These are phyloP conservation scores for Polylopha cassiicola DNA, from an alignment of 2,888 invertebrate species.

Conservation along the genomic window DNA sequence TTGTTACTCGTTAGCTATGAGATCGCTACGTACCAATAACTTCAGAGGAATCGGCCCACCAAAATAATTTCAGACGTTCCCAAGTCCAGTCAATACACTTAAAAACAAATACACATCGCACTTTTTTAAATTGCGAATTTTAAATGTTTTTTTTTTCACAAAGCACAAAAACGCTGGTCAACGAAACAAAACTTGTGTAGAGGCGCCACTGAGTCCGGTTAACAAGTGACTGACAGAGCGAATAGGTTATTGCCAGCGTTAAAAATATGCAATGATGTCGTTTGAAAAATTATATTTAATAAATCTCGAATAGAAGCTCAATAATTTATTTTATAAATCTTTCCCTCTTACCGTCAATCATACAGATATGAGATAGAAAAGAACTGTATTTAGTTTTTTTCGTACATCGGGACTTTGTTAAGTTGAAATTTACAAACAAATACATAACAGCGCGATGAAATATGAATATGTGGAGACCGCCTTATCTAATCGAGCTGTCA, in stretches of 20 bases:
- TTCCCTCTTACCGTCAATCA: no score
- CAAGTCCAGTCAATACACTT: slow-evolving; percentile 8
- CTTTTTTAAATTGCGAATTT: slow-evolving; percentile 14
- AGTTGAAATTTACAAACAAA: no score
- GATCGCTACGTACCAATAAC: slow-evolving; percentile 24
- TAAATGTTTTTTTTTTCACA: slow-evolving; percentile 17
- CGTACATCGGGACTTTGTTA: no score
- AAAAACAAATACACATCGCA: slow-evolving; percentile 20
- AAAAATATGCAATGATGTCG: not conserved
- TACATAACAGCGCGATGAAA: no score
- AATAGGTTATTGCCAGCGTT: slow-evolving; percentile 6
- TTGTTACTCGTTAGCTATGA: slow-evolving; percentile 36
- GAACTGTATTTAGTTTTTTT: no score
- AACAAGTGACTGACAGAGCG: slow-evolving; percentile 5
- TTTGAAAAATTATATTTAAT: no score
- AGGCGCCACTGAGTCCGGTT: slow-evolving; percentile 21
- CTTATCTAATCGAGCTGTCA: no score
- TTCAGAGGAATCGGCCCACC: slow-evolving; percentile 1
- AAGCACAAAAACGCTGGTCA: slow-evolving; percentile 16
- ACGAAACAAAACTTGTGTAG: slow-evolving; percentile 16
- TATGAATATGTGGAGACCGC: no score
- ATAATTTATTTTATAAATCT: no score
- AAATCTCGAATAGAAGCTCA: no score
- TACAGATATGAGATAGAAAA: no score
- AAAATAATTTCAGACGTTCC: not conserved